Evolutionary conservation across 2,888 invertebrate genomes (phyloP), one percentile per base, ranked within the genome.

Genomic region (Phlogophora meticulosa): DNA sequence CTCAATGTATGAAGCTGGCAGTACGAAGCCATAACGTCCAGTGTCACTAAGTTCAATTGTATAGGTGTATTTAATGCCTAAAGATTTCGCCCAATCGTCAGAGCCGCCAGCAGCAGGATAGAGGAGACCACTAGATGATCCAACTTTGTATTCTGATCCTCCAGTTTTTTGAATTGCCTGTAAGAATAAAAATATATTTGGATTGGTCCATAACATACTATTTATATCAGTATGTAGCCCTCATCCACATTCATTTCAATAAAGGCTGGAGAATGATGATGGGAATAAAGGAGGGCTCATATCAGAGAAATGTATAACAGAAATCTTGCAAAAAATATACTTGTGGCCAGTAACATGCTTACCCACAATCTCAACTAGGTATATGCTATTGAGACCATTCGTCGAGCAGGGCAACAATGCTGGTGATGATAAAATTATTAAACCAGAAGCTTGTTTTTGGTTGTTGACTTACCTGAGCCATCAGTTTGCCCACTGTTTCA

Each of bases 41-140:
- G 96, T 97, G 90, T 99, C 99, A 59, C 98, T 96, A 60, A 99
- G 96, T 94, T 99, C 99, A 64, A 99, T 96, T 0, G 99, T 99
- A 92, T 98, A 99, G 1, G 98, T 93, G 89, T 98, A 99, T 89
- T 98, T 98, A 75, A 99, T 97, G 10, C 97, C 97, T 45, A 96
- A 95, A 1, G 98, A 98, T 91, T 99, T 98, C 9, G 98, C 99
- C 98, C 98, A 99, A 90, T 99, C 99, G 84, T 98, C 98, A 0
- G 98, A 97, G 15, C 98, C 98, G 1, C 98, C 98, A 36, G 97
- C 94, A 2, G 98, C 98, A 0, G 98, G 97, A 89, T 98, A 98
- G 1, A 98, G 93, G 0, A 97, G 96, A n/a, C 96, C 96, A 51
- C 97, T 98, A 22, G 98, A 97, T 55, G 98, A 97, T 13, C 98